phyloP scores from a whole-genome alignment of 64 coral and sea anemone genomes.

The Trachythela sp. region DNA sequence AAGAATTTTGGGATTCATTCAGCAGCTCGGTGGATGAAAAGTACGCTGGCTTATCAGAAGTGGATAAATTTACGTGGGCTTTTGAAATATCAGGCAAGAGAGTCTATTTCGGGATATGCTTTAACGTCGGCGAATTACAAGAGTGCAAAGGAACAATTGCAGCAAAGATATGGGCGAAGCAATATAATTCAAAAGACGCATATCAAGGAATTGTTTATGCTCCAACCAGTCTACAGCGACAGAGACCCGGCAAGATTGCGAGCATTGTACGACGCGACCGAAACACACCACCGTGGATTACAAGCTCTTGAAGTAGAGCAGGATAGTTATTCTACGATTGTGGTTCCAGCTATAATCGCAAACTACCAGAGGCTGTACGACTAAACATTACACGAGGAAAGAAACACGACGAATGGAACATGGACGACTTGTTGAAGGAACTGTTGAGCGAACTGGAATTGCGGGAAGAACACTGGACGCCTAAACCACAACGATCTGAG shows the following conservation, averaged over 20 bases:
- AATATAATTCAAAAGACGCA: constrained; percentile 15
- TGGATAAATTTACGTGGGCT: neutral
- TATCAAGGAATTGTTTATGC: neutral
- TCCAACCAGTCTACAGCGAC: neutral
- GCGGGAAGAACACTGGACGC: no score
- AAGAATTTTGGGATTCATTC: constrained; percentile 43
- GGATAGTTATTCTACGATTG: constrained; percentile 3
- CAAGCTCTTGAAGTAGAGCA: constrained; percentile 10
- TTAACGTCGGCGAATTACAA: constrained; percentile 20
- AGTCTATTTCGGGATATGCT: neutral
- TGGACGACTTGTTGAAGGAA: constrained; percentile 15
- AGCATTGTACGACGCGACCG: neutral
- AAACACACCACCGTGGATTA: constrained; percentile 25
- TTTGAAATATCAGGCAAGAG: constrained; percentile 22
- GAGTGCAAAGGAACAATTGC: neutral
- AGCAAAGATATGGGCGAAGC: neutral
- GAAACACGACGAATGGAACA: neutral
- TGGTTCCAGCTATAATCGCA: constrained; percentile 23
- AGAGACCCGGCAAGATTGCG: constrained; percentile 7
- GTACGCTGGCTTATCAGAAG: neutral
- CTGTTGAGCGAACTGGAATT: no score
- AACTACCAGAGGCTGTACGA: neutral
- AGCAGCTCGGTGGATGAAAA: neutral
- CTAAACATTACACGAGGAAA: constrained; percentile 1
- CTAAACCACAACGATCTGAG: no score